These are phyloP conservation scores for Ophthalmolycus amberensis DNA, from an alignment of 2,113 vertebrate genomes.

Conservation along the genomic window DNA sequence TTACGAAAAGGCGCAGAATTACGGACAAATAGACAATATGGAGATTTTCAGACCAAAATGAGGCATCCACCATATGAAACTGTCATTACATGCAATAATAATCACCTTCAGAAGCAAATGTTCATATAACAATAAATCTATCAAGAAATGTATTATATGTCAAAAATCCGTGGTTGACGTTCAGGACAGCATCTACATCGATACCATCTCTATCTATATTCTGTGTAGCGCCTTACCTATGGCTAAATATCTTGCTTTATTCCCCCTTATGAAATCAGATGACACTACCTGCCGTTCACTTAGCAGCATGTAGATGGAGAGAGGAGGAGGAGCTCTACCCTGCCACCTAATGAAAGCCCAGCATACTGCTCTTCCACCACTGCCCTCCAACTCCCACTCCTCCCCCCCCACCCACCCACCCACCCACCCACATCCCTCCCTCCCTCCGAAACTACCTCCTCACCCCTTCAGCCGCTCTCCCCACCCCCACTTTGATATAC, in stretches of 20 bases:
- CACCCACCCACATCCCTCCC: not conserved
- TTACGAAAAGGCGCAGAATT: constrained; percentile 56
- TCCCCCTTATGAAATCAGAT: constrained; percentile 38
- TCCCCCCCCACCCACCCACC: not conserved
- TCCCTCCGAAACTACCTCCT: constrained; percentile 60
- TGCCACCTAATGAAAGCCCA: constrained; percentile 78
- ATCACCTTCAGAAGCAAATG: constrained; percentile 6
- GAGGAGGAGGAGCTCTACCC: constrained; percentile 56
- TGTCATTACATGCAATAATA: not conserved
- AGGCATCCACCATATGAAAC: constrained; percentile 18
- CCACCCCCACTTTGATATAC: constrained; percentile 92
- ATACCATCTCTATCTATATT: not conserved
- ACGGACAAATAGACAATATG: constrained; percentile 46
- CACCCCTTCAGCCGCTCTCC: constrained; percentile 64
- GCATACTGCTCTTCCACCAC: constrained; percentile 74
- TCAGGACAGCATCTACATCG: constrained; percentile 11
- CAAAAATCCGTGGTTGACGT: not conserved
- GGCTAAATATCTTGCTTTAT: not conserved
- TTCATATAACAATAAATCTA: not conserved
- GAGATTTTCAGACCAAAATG: constrained; percentile 47
- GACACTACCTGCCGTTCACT: constrained; percentile 50
- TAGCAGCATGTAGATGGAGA: constrained; percentile 1
- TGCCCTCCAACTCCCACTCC: constrained; percentile 65
- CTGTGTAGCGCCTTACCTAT: constrained; percentile 1
- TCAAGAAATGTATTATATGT: not conserved